These are phyloP conservation scores for Hystrix cristata DNA, from an alignment of 2,113 vertebrate genomes.

Conservation along the genomic window DNA sequence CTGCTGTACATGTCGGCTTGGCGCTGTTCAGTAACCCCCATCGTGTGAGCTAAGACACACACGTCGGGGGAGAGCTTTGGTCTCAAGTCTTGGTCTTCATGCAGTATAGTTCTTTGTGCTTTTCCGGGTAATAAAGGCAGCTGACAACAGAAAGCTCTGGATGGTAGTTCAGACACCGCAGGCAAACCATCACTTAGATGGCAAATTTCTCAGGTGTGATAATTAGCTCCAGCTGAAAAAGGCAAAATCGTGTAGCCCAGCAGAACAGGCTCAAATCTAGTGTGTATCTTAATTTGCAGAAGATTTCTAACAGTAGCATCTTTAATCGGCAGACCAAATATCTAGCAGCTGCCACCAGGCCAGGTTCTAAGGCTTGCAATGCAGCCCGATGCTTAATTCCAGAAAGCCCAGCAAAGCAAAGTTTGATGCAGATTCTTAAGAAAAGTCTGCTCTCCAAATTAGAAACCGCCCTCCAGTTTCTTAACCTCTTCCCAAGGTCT, in stretches of 20 bases:
- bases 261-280: constrained; percentile 25
- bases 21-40: neutral
- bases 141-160: constrained; percentile 19
- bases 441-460: constrained; percentile 66
- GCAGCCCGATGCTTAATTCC: constrained; percentile 49
- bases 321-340: constrained; percentile 63
- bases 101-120: neutral
- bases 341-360: constrained; percentile 57
- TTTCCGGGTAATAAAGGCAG: constrained; percentile 37
- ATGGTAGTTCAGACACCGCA: neutral
- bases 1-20: neutral
- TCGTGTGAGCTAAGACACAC: neutral
- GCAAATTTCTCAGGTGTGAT: constrained; percentile 54
- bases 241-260: neutral
- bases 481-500: constrained; percentile 64
- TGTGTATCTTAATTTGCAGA: constrained; percentile 64
- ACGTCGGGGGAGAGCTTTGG: neutral
- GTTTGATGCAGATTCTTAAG: constrained; percentile 23
- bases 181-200: neutral
- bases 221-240: constrained; percentile 65
- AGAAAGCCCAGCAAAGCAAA: neutral
- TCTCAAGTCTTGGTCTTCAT: neutral
- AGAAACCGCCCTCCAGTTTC: constrained; percentile 41
- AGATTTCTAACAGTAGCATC: constrained; percentile 60
- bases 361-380: neutral